Base-by-base conservation (phyloP, 2,888 invertebrate genomes). In the Drosophila neotestacea region DNA sequence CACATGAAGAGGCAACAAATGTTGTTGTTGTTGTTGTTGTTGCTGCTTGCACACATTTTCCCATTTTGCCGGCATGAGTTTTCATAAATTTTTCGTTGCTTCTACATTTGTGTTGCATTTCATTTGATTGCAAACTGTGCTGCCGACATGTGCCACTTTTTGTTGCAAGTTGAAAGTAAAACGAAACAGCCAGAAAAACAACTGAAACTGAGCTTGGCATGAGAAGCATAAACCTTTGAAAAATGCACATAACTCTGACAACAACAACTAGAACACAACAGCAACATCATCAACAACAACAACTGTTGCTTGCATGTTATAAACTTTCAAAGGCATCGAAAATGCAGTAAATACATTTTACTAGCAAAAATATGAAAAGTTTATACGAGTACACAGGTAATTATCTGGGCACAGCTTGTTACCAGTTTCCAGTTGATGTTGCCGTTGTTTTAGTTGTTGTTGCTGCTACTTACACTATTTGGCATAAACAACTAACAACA, bases 91-190 rank as follows among this genome's bases (percentile, higher is more conserved):
- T 55, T 16, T 55, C 22, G 42, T 36, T 52, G 58, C 39, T 52
- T 56, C 54, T 64, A 27, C 55, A 58, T 50, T 59, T 72, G 56
- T 61, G 62, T 74, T 73, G 79, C 68, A 73, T 70, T 67, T 67
- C 81, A 79, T 79, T 85, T 79, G 73, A 88, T 85, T 74, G 69
- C 88, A 82, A 81, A 85, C 77, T 85, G 71, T 78, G 79, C 78
- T 67, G 74, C 72, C 77, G 89, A 77, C 89, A 87, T 85, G 85
- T 85, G 85, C 90, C 80, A 85, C 83, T 78, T 89, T 80, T 81
- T 79, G 70, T 60, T 66, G 70, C 63, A 46, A 73, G 78, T 51
- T 73, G 85, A 88, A 85, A 85, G 86, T 83, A 86, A 85, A 88
- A 89, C 70, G 66, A 70, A 70, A 59, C 69, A 74, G 50, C 55